Conservation (phyloP, 2,113 vertebrate genomes). For the Solenodon paradoxus region DNA sequence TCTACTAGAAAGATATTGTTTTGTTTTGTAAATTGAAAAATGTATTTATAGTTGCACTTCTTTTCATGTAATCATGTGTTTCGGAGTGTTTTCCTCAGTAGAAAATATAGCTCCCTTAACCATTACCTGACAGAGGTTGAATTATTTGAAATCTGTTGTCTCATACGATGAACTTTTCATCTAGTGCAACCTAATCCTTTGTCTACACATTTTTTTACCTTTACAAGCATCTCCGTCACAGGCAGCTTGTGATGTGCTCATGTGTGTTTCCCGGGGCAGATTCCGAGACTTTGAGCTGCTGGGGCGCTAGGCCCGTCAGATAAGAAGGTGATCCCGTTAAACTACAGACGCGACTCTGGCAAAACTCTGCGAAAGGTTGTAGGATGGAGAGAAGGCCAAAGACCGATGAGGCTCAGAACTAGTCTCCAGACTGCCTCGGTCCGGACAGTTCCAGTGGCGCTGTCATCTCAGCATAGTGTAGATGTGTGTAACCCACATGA, state of each 20-base stretch:
- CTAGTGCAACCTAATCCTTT: not conserved
- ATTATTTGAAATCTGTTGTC: not conserved
- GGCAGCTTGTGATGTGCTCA: not conserved
- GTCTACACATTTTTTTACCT: not conserved
- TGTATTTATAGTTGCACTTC: not conserved
- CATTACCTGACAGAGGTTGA: not conserved
- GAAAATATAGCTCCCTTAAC: not conserved
- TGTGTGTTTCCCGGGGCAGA: not conserved
- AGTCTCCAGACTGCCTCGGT: not conserved
- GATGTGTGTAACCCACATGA: too few species aligned
- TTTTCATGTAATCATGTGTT: not conserved
- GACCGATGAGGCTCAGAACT: not conserved
- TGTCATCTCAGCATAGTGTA: too few species aligned
- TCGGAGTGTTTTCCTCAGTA: not conserved
- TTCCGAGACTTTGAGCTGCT: not conserved
- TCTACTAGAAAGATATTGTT: not conserved
- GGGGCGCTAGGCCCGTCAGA: not conserved
- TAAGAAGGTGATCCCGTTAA: not conserved
- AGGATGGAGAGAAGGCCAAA: not conserved
- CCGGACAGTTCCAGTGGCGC: not conserved
- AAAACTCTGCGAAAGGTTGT: not conserved
- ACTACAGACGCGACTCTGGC: not conserved
- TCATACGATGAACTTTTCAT: not conserved
- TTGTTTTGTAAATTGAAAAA: not conserved
- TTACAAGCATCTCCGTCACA: not conserved